Evolutionary conservation across 2,113 vertebrate genomes (phyloP), one percentile per base, ranked within the genome.

Genomic region (Myiozetetes cayanensis): DNA sequence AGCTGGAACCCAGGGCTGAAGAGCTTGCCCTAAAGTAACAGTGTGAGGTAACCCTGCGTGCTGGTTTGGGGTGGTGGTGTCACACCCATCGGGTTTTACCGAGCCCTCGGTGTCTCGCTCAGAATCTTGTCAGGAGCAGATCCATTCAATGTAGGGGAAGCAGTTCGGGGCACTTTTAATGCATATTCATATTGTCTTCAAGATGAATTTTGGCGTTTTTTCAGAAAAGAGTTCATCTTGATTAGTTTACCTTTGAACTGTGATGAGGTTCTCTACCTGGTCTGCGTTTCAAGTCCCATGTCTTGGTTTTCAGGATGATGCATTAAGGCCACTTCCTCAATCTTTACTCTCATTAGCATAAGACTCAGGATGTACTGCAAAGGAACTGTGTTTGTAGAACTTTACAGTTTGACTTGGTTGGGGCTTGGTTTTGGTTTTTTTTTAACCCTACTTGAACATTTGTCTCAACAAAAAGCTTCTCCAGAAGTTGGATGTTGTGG

Each of bases 391-490:
- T 86, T 53, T 66, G 87, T 89, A 78, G 83, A 87, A 76, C 66
- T 65, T 30, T 65, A 73, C 22, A 8, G 3, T n/a, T 66, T 47
- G 33, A 9, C 14, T 25, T 44, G 24, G 14, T 79, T 63, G 27
- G 27, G 53, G 7, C 61, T n/a, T 44, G 24, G 7, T 3, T 2
- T n/a, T 44, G 19, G 7, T 2, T 2, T 2, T 12, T 14, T 30
- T 13, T 93, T 80, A 52, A 0, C 67, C 10, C 2, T 28, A 21
- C 55, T 72, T 52, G 92, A 81, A 50, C 0, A 1, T 92, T 78
- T 73, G n/a, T 72, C 88, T 96, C 77, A 96, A 97, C 94, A 97
- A 96, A 97, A 96, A 86, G 52, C 93, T 95, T 94, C 96, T 89
- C 95, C 85, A 75, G 35, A 18, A 61, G 41, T 31, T 67, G 70